phyloP scores from a whole-genome alignment of 2,113 vertebrate genomes.

The Lutjanus erythropterus region DNA sequence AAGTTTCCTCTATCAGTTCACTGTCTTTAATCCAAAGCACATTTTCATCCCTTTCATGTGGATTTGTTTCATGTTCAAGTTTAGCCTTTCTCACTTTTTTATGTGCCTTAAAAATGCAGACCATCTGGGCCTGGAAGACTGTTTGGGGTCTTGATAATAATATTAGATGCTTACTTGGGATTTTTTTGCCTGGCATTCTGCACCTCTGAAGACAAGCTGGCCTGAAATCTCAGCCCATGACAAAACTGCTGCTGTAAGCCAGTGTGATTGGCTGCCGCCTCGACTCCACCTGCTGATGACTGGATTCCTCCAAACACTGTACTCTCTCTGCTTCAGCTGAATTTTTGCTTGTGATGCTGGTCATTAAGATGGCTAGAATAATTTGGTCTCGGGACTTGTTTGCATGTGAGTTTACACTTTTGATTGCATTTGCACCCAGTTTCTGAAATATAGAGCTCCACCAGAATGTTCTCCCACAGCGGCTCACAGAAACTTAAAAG shows the following conservation, averaged over 20 bases:
- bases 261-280: conserved; percentile 4
- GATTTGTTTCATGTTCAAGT: conserved; percentile 12
- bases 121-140: not conserved
- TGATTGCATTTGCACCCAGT: not conserved
- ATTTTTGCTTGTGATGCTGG: not conserved
- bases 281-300: conserved; percentile 18
- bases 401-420: not conserved
- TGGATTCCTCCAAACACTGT: not conserved
- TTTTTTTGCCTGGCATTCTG: not conserved
- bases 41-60: conserved; percentile 20
- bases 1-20: not conserved
- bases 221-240: conserved; percentile 17
- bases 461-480: not conserved
- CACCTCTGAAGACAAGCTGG: conserved; percentile 5
- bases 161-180: conserved; percentile 36
- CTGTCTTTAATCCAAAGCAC: conserved; percentile 3
- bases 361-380: conserved; percentile 7
- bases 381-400: not conserved
- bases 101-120: not conserved
- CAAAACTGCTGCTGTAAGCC: conserved; percentile 21
- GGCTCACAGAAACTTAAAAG: not conserved
- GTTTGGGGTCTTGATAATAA: conserved; percentile 17
- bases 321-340: conserved; percentile 1
- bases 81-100: not conserved
- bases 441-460: not conserved